Base-by-base conservation (phyloP, 1,140 invertebrate genomes). In the Bombus waltoni region DNA sequence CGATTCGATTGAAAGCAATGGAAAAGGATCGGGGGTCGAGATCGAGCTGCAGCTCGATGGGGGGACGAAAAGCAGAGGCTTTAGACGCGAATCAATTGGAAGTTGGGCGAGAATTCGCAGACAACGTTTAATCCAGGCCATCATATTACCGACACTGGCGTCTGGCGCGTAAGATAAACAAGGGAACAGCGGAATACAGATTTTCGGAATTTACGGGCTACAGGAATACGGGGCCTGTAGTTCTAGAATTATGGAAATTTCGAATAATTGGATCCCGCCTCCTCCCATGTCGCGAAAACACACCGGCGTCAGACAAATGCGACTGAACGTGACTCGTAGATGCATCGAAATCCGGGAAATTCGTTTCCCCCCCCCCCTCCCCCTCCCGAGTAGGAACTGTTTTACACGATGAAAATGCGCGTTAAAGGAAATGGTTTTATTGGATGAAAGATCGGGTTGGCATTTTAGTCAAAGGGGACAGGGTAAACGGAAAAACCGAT, bases 211-310 rank as follows among this genome's bases (percentile, higher is more conserved):
- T 89, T 78, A 81, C 88, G 38, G 47, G 53, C 68, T 73, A 62
- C 84, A 72, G 82, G 66, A 71, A 87, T 87, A 89, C 83, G n/a
- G 80, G 76, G 15, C 66, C 77, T 59, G 79, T 83, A 83, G n/a
- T 35, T 81, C 66, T n/a, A 42, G 76, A 89, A 89, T 89, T 89
- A 89, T 89, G 85, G 88, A 89, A 89, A 89, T 89, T 81, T 40
- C 57, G 77, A 83, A 85, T 89, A 89, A 89, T 89, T 89, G 88
- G 68, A 89, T 89, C 74, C 38, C 53, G 11, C 42, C 68, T 32
- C 35, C n/a, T 62, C 68, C 62, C 73, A 68, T 59, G 72, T 75
- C 35, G 47, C 25, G 47, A 68, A 70, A 66, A 79, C 73, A 57
- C 68, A 66, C 13, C 38, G 18, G 28, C n/a, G 35, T 62, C n/a